Conservation (phyloP, 2,797 vertebrate genomes). For the Nannoperca australis region DNA sequence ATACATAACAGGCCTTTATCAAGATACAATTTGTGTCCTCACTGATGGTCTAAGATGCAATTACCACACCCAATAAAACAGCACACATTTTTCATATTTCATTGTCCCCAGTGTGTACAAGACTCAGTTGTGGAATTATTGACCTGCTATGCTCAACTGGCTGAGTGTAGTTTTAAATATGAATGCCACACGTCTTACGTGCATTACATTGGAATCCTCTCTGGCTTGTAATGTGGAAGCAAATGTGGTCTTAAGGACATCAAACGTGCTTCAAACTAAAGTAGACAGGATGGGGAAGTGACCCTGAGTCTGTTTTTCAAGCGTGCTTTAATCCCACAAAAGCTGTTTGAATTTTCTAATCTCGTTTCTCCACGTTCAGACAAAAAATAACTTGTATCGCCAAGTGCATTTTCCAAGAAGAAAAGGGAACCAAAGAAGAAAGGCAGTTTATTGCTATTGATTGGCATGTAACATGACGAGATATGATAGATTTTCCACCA, state of each 20-base stretch:
- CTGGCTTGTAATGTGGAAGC: conserved; percentile 46
- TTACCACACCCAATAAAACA: conserved; percentile 63
- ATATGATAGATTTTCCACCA: background rate
- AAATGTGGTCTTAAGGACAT: conserved; percentile 44
- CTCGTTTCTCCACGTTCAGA: conserved; percentile 9
- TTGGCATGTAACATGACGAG: background rate
- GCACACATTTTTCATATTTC: conserved; percentile 66
- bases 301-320: conserved; percentile 29
- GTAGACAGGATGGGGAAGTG: conserved; percentile 8
- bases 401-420: background rate
- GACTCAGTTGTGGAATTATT: conserved; percentile 51
- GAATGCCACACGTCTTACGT: conserved; percentile 47
- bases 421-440: background rate
- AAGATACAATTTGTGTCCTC: conserved; percentile 53
- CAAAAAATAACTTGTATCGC: background rate
- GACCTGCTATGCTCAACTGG: conserved; percentile 58
- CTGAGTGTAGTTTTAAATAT: conserved; percentile 73
- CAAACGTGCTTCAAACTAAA: conserved; percentile 45
- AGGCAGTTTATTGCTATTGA: background rate
- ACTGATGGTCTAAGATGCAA: conserved; percentile 58
- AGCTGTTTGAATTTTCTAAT: conserved; percentile 4
- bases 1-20: conserved; percentile 49
- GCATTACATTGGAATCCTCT: conserved; percentile 58
- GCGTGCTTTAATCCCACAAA: conserved; percentile 11
- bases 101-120: conserved; percentile 52